Percentiles rank a stretch among this genome's conserved stretches.
Conservation (phyloP, 2,113 vertebrate species). For the cattle (Bos taurus) region DNA sequence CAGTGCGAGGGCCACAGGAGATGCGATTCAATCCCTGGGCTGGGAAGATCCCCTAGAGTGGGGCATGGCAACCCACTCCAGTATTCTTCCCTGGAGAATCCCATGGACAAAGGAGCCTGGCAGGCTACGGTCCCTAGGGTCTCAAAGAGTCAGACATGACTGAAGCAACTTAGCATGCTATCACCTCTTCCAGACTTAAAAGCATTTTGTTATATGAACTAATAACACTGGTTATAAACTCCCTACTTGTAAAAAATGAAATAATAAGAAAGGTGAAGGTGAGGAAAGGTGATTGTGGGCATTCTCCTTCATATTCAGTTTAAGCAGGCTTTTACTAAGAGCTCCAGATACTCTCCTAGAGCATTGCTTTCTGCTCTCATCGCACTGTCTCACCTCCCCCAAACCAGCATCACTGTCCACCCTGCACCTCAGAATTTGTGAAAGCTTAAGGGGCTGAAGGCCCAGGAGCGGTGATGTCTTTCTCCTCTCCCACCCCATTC, state of each 20-base stretch:
- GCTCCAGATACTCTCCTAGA: neutral
- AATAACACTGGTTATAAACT: neutral
- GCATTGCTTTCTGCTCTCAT: neutral
- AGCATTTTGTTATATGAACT: neutral
- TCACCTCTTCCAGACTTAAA: neutral
- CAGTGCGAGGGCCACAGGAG: neutral
- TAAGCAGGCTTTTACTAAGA: neutral
- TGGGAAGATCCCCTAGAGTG: neutral
- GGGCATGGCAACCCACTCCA: neutral
- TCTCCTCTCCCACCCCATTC: neutral
- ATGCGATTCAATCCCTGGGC: neutral
- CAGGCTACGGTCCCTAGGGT: neutral
- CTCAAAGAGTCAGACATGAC: neutral
- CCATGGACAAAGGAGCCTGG: neutral
- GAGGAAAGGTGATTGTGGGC: neutral
- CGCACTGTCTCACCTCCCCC: neutral
- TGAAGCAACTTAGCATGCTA: neutral
- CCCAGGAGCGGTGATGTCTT: neutral
- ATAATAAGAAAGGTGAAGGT: neutral
- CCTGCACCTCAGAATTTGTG: neutral
- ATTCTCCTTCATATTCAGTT: neutral
- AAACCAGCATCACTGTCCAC: neutral
- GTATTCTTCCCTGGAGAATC: neutral
- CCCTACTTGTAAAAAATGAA: neutral
- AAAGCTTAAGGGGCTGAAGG: neutral